Evolutionary conservation across 2,888 invertebrate species (phyloP).

Genomic region (Pyrochroa serraticornis): DNA sequence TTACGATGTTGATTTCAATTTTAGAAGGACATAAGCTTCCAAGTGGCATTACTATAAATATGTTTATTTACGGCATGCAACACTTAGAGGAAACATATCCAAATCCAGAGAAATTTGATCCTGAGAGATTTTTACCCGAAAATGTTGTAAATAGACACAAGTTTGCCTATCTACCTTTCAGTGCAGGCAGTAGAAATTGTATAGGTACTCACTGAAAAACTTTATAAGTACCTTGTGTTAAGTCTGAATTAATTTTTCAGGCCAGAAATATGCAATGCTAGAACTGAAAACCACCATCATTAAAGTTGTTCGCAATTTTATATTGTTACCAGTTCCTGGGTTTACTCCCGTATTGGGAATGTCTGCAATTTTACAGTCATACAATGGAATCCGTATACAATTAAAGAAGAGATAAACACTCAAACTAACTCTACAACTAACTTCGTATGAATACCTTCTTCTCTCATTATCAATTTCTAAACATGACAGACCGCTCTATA

Average conservation of each 20-base stretch:
- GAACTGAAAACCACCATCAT: slow-evolving; percentile 18
- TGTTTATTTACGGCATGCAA: slow-evolving; percentile 19
- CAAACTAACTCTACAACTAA: too few species aligned
- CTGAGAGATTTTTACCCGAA: slow-evolving; percentile 56
- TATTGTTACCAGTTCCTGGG: slow-evolving; percentile 15
- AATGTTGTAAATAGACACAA: slow-evolving; percentile 38
- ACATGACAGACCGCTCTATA: too few species aligned
- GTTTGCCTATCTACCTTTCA: slow-evolving; percentile 28
- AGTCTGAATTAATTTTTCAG: slow-evolving; percentile 18
- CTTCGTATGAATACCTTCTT: too few species aligned
- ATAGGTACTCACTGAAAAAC: slow-evolving; percentile 12
- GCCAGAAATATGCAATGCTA: slow-evolving; percentile 24
- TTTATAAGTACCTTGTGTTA: background rate
- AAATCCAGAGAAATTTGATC: slow-evolving; percentile 52
- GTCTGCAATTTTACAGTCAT: slow-evolving; percentile 24
- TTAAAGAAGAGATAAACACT: slow-evolving; percentile 7
- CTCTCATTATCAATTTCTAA: too few species aligned
- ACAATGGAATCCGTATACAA: slow-evolving; percentile 19
- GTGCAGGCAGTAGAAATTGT: slow-evolving; percentile 24
- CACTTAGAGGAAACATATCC: slow-evolving; percentile 48
- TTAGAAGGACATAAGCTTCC: slow-evolving; percentile 19
- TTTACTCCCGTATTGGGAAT: slow-evolving; percentile 18
- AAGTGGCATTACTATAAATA: slow-evolving; percentile 12
- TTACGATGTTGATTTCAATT: slow-evolving; percentile 4
- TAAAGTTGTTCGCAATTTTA: slow-evolving; percentile 18